These are phyloP conservation scores for Embidobia sp. DNA, from an alignment of 2,888 invertebrate species.

Conservation along the genomic window DNA sequence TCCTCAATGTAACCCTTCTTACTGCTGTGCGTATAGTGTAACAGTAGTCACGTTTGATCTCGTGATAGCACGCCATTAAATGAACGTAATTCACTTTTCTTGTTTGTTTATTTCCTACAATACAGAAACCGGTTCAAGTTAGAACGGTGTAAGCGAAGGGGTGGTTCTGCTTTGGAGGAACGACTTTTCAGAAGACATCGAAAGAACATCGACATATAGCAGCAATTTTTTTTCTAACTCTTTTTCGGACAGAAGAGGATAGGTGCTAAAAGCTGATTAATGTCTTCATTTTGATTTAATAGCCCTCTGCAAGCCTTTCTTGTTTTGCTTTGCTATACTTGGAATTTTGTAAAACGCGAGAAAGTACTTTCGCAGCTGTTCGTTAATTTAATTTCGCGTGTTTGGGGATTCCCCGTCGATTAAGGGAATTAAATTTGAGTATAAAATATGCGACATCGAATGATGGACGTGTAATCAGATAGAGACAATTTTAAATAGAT, in stretches of 20 bases:
- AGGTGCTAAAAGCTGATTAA: constrained; percentile 31
- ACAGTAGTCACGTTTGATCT: too few species aligned
- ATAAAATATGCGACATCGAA: neutral
- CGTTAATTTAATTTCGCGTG: too few species aligned
- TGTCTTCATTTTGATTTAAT: neutral
- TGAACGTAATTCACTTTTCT: constrained; percentile 39
- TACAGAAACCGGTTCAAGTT: constrained; percentile 44
- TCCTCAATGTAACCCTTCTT: too few species aligned
- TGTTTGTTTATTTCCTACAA: constrained; percentile 17
- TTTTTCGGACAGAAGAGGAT: neutral
- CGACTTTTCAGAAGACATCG: constrained; percentile 15
- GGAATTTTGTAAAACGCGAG: neutral
- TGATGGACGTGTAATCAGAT: neutral
- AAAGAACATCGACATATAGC: constrained; percentile 1
- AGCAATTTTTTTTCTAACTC: constrained; percentile 13
- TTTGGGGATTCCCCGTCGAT: too few species aligned
- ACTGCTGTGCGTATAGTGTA: too few species aligned
- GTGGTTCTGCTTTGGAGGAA: constrained; percentile 34
- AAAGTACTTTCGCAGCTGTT: too few species aligned
- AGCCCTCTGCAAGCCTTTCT: neutral
- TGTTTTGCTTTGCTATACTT: neutral
- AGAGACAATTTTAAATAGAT: neutral
- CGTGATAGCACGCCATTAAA: constrained; percentile 47
- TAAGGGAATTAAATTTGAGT: too few species aligned
- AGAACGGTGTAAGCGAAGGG: constrained; percentile 36